Conservation (phyloP, 2,888 invertebrate genomes). For the Coecobrya sp. region DNA sequence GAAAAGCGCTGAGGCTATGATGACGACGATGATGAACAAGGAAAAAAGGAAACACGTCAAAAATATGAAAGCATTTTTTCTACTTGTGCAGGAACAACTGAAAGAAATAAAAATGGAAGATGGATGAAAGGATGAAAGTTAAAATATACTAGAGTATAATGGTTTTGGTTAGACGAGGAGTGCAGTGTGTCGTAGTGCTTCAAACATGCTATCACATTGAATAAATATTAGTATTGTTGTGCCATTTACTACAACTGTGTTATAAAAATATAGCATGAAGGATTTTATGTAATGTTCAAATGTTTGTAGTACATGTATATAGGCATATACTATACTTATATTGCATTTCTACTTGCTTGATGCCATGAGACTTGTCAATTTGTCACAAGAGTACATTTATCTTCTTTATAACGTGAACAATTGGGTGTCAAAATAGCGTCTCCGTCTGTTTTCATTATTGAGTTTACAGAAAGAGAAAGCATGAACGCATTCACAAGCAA, state of each 20-base stretch:
- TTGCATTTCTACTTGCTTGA: constrained; percentile 25
- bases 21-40: constrained; percentile 19
- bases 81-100: constrained; percentile 32
- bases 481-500: constrained; percentile 20
- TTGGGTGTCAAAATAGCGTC: constrained; percentile 78
- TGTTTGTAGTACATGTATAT: background rate
- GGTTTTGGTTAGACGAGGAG: constrained; percentile 7
- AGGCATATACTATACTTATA: background rate
- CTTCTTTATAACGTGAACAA: constrained; percentile 79
- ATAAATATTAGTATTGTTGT: constrained; percentile 72
- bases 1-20: background rate
- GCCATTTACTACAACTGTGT: constrained; percentile 32
- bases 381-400: constrained; percentile 79
- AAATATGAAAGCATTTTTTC: constrained; percentile 53
- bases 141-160: constrained; percentile 40
- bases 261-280: constrained; percentile 27
- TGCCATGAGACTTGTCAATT: constrained; percentile 78
- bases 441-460: constrained; percentile 78
- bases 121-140: constrained; percentile 73
- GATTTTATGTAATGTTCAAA: background rate
- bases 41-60: constrained; percentile 51
- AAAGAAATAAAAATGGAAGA: constrained; percentile 68
- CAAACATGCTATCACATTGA: constrained; percentile 67
- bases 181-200: constrained; percentile 5
- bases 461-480: constrained; percentile 59